Evolutionary conservation across 2,797 vertebrate genomes (phyloP).

Genomic region (Bradypus variegatus): DNA sequence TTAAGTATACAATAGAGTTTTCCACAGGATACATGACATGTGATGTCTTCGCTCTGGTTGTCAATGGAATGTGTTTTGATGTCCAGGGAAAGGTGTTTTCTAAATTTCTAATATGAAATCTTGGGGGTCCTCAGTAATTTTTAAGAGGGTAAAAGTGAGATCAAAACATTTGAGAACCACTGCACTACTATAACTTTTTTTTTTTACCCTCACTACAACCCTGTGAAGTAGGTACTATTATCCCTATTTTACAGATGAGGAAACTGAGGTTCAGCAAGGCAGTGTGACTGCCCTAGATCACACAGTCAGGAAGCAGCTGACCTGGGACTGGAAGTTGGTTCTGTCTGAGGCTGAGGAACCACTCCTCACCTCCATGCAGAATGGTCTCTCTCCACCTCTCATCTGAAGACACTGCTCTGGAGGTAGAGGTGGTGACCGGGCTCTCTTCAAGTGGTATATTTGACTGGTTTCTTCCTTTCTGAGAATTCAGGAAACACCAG

Average conservation of each 20-base stretch:
- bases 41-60: not conserved
- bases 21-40: not conserved
- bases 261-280: not conserved
- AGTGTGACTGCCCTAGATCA: not conserved
- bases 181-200: fast-evolving
- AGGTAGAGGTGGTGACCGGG: not conserved
- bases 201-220: not conserved
- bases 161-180: not conserved
- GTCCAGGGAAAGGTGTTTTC: not conserved
- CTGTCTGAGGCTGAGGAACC: too few relatives aligned
- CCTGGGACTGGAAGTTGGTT: not conserved
- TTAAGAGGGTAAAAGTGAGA: not conserved
- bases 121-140: not conserved
- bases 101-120: not conserved
- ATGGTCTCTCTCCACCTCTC: not conserved
- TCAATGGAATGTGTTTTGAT: not conserved
- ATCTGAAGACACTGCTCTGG: not conserved
- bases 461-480: not conserved
- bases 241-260: not conserved
- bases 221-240: not conserved
- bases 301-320: not conserved
- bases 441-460: not conserved
- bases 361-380: not conserved
- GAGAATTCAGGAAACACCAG: not conserved
- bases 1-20: not conserved